phyloP scores from a whole-genome alignment of 2,888 invertebrate genomes.

The Rhagium mordax region DNA sequence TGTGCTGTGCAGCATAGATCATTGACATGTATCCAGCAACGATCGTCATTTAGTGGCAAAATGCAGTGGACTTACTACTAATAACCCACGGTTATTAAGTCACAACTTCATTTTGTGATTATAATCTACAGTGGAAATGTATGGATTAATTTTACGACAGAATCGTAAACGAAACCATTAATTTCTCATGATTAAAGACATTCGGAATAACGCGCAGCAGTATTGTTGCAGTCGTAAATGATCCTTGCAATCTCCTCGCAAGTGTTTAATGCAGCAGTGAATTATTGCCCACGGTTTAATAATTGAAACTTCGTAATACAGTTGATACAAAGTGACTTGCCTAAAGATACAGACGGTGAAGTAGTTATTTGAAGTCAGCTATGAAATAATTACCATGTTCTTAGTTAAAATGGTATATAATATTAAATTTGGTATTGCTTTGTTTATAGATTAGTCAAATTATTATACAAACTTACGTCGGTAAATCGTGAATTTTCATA shows the following conservation, averaged over 20 bases:
- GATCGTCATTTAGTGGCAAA: not conserved
- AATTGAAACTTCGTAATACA: conserved; percentile 4
- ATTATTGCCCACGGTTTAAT: not conserved
- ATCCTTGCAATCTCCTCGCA: conserved; percentile 3
- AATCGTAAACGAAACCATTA: not conserved
- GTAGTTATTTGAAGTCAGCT: no score
- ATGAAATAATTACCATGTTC: no score
- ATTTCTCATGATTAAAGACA: not conserved
- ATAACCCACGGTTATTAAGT: not conserved
- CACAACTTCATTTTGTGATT: not conserved
- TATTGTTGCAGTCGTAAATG: not conserved
- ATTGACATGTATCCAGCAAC: not conserved
- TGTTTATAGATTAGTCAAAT: no score
- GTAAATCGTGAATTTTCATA: no score
- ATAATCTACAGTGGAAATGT: not conserved
- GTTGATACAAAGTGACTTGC: conserved; percentile 12
- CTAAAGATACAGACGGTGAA: not conserved
- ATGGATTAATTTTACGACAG: not conserved
- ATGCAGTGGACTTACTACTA: no score
- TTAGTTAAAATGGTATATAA: no score
- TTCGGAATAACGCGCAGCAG: not conserved
- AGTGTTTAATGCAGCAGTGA: not conserved
- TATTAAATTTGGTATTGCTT: no score
- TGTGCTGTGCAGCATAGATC: no score
- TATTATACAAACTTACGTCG: no score